These are phyloP conservation scores for Nansenia antarctica DNA, from an alignment of 2,113 vertebrate species.

Conservation along the genomic window DNA sequence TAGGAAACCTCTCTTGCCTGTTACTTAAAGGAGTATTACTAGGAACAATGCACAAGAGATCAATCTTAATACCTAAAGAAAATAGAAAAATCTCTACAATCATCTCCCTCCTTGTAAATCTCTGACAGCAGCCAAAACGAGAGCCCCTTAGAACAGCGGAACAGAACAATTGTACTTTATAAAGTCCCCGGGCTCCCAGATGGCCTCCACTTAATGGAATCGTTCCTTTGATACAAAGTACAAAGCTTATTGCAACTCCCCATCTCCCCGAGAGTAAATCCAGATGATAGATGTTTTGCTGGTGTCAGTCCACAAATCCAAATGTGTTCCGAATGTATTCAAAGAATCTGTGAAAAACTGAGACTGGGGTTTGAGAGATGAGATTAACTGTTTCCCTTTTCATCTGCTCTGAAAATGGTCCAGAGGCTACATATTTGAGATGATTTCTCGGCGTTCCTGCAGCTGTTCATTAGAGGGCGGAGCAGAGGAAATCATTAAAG, in stretches of 20 bases:
- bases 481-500: constrained; percentile 1
- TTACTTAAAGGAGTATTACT: neutral
- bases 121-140: neutral
- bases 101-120: neutral
- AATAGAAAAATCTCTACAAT: neutral
- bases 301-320: neutral
- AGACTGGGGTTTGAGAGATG: neutral
- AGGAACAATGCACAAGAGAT: neutral
- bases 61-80: neutral
- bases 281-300: neutral
- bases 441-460: neutral
- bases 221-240: neutral
- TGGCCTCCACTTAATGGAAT: neutral
- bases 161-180: neutral
- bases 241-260: neutral
- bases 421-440: neutral
- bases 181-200: neutral
- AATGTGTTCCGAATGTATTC: neutral
- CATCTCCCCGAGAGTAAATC: neutral
- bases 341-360: neutral
- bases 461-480: neutral
- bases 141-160: neutral
- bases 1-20: neutral
- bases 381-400: neutral
- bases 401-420: neutral